A percentile compares a stretch with the other conserved stretches of the same genome.
Evolutionary conservation across 2,888 invertebrate genomes (phyloP).

Genomic region (Spodoptera picta): DNA sequence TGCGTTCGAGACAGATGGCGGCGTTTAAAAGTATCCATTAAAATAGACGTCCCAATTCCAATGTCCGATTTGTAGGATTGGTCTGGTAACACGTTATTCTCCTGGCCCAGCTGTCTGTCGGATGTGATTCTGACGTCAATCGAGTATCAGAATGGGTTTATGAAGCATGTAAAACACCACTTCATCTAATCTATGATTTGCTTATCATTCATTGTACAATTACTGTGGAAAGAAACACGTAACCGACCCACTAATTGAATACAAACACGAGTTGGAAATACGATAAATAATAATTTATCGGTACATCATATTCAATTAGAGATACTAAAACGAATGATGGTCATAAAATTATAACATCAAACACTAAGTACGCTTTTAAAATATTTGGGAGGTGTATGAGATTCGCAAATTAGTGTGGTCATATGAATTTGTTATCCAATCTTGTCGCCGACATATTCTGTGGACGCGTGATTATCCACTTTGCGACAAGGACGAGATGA

Average conservation of each 20-base stretch:
- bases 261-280: slow-evolving; percentile 16
- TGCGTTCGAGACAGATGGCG: slow-evolving; percentile 14
- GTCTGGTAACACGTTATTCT: slow-evolving; percentile 14
- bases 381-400: slow-evolving; percentile 28
- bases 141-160: slow-evolving; percentile 10
- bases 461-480: slow-evolving; percentile 85
- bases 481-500: slow-evolving; percentile 77
- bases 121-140: slow-evolving; percentile 27
- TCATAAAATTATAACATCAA: slow-evolving; percentile 38
- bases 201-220: slow-evolving; percentile 17
- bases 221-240: slow-evolving; percentile 30
- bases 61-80: slow-evolving; percentile 21
- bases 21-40: slow-evolving; percentile 15
- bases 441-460: slow-evolving; percentile 71
- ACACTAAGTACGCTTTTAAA: slow-evolving; percentile 60
- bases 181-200: slow-evolving; percentile 9
- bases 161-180: slow-evolving; percentile 23
- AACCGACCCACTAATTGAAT: slow-evolving; percentile 25
- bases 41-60: slow-evolving; percentile 38
- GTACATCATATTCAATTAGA: slow-evolving; percentile 15
- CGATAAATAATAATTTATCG: slow-evolving; percentile 29
- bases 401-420: slow-evolving; percentile 73
- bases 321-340: slow-evolving; percentile 18
- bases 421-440: slow-evolving; percentile 81
- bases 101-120: slow-evolving; percentile 11